Evolutionary conservation across 2,888 invertebrate genomes (phyloP).

Genomic region (Drosophila rellima): DNA sequence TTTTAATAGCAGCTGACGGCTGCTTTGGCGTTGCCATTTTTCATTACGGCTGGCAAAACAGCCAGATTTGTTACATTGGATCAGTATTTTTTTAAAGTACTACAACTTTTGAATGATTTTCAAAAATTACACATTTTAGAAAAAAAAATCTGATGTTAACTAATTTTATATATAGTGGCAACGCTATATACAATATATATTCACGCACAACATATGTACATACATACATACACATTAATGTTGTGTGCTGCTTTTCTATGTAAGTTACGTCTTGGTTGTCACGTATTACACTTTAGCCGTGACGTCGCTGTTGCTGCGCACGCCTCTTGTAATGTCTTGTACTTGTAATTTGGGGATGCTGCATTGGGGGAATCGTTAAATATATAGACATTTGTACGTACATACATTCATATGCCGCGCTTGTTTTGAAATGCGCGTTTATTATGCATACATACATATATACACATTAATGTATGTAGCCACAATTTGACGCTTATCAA

Average conservation of each 20-base stretch:
- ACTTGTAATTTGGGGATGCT: conserved; percentile 18
- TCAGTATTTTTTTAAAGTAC: too few species aligned
- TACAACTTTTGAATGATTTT: too few species aligned
- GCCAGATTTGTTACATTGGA: too few species aligned
- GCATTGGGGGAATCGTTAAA: conserved; percentile 27
- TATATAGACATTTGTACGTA: not conserved
- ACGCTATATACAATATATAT: not conserved
- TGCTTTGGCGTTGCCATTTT: conserved; percentile 44
- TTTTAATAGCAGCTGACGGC: conserved; percentile 41
- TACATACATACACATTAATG: not conserved
- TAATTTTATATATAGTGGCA: not conserved
- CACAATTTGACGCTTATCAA: conserved; percentile 43
- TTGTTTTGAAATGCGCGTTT: conserved; percentile 11
- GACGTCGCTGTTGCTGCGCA: conserved; percentile 32
- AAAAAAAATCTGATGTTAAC: not conserved
- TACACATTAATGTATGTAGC: conserved; percentile 9
- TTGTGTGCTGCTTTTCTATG: conserved; percentile 31
- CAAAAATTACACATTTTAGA: too few species aligned
- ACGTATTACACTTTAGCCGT: conserved; percentile 49
- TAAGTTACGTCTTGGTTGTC: conserved; percentile 54
- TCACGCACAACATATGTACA: not conserved
- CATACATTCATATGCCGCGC: not conserved
- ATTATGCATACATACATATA: not conserved
- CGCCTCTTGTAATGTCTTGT: conserved; percentile 14
- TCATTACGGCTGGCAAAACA: too few species aligned